These are phyloP conservation scores for Alectura lathami DNA, from an alignment of 2,113 vertebrate species.

Conservation along the genomic window DNA sequence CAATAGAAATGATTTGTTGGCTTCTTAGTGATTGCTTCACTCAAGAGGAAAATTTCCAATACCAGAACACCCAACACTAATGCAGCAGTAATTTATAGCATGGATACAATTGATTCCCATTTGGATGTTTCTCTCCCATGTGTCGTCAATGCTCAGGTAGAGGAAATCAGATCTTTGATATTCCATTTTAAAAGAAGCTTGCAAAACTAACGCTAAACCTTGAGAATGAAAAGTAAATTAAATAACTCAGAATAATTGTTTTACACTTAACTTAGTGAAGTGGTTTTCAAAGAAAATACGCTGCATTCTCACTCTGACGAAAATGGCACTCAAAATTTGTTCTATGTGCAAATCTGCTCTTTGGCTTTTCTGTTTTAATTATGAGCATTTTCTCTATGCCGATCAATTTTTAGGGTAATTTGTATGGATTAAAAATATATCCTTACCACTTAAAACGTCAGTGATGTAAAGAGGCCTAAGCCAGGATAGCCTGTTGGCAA, in stretches of 20 bases:
- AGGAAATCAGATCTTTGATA: not conserved
- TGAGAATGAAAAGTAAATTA: not conserved
- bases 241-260: not conserved
- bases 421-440: not conserved
- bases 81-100: not conserved
- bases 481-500: not conserved
- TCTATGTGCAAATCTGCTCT: not conserved
- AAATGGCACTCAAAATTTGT: not conserved
- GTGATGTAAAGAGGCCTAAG: not conserved
- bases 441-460: not conserved
- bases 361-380: not conserved
- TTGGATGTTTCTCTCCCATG: not conserved
- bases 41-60: slow-evolving; percentile 3
- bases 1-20: not conserved
- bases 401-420: not conserved
- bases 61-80: not conserved
- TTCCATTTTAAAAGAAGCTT: not conserved
- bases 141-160: not conserved
- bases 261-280: not conserved
- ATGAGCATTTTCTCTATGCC: not conserved
- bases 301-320: not conserved
- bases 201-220: not conserved
- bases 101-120: not conserved
- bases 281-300: not conserved
- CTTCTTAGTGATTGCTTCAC: not conserved